Base-by-base conservation (phyloP, 2,113 vertebrate genomes). In the Thunnus thynnus region DNA sequence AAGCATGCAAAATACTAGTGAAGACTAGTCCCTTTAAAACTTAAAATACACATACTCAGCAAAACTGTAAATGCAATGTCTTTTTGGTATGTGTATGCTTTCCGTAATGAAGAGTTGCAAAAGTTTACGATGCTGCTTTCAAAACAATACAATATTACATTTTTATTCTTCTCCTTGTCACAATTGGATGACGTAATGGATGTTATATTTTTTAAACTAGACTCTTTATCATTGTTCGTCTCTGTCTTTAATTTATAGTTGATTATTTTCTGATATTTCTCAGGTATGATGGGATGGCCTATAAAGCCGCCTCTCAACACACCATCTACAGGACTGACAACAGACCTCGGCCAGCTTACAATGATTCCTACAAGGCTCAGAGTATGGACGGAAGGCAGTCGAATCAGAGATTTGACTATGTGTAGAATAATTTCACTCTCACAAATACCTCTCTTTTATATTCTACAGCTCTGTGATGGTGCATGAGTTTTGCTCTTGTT, bases 381-480 rank as follows among this genome's bases (percentile, higher is more conserved):
- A 95, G 94, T 0, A 93, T 96, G 68, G 96, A 97, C 0, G 96
- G 95, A 20, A 93, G 83, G 20, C 96, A 93, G 18, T 89, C 95
- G 0, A 96, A 93, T 73, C 96, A 96, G 86, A 97, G 95, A 88
- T 94, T 96, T 0, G 96, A 98, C 89, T 98, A 98, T 0, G 97
- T 98, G 80, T 98, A 96, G 54, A 57, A 46, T 52, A 10, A 17
- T 41, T 20, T 61, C 5, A 2, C 48, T 18, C 22, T 8, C 16
- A 56, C n/a, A 17, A 13, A 48, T 85, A 57, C 1, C 13, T 78
- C 25, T 55, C 3, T 46, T 57, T 74, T 63, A 57, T 55, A 18
- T 7, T 61, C 20, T 63, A 5, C 50, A 56, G 27, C 44, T 62
- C n/a, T 67, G 48, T 57, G 9, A 32, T 51, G 54, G 27, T 61